phyloP scores from a whole-genome alignment of 2,113 vertebrate species.

The Anas platyrhynchos region DNA sequence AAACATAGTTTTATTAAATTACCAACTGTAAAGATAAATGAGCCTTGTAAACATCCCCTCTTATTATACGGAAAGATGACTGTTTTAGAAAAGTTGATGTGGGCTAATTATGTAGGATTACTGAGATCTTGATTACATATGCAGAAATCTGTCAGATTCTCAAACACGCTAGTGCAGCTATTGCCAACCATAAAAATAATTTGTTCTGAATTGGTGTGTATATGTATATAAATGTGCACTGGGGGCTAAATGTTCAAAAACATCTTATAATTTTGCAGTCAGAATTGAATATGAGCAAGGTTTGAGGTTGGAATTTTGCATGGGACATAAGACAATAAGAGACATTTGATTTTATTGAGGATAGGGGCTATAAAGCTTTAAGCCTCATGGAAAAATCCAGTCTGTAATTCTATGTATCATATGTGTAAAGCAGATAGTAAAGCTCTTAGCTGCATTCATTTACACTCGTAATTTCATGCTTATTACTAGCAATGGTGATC shows the following conservation, averaged over 20 bases:
- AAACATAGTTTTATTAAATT: slow-evolving; percentile 69
- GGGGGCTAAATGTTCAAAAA: not conserved
- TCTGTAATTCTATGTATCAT: not conserved
- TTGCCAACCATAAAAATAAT: slow-evolving; percentile 53
- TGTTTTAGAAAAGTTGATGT: slow-evolving; percentile 73
- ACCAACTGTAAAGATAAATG: slow-evolving; percentile 60
- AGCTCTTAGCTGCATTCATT: not conserved
- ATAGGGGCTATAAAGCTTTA: not conserved
- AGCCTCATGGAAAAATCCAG: not conserved
- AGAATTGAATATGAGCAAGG: not conserved
- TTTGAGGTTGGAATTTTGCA: not conserved
- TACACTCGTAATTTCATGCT: not conserved
- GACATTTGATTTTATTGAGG: not conserved
- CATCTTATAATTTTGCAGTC: slow-evolving; percentile 3
- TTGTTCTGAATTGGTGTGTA: slow-evolving; percentile 53
- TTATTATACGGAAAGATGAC: slow-evolving; percentile 58
- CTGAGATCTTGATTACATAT: slow-evolving; percentile 65
- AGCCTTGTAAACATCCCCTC: slow-evolving; percentile 70
- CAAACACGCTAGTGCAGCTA: slow-evolving; percentile 36
- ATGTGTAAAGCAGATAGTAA: not conserved
- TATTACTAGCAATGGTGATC: not conserved
- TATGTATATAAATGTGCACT: slow-evolving; percentile 42
- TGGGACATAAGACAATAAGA: not conserved
- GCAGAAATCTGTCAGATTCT: slow-evolving; percentile 58
- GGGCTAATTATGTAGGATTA: slow-evolving; percentile 71